phyloP scores from a whole-genome alignment of 2,113 vertebrate species.

The Ciconia stormi region DNA sequence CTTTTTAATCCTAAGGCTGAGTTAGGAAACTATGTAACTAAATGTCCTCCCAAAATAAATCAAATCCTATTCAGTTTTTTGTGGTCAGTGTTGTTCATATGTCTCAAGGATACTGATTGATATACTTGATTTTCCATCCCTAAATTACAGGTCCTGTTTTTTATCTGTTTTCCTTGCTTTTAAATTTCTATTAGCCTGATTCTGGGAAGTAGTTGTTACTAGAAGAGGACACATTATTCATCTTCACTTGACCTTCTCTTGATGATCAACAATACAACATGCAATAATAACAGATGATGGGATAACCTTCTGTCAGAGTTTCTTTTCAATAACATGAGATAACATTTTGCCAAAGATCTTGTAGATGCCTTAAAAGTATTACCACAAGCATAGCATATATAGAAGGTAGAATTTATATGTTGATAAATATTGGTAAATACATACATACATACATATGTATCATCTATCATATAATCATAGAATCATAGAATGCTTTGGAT shows the following conservation, averaged over 20 bases:
- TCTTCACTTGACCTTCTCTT: neutral
- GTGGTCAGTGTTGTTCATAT: neutral
- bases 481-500: too few species aligned
- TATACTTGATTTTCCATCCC: neutral
- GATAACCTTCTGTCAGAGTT: neutral
- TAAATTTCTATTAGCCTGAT: neutral
- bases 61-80: neutral
- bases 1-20: neutral
- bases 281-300: neutral
- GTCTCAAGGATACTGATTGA: neutral
- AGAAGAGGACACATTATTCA: neutral
- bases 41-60: neutral
- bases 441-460: neutral
- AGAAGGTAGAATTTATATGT: neutral
- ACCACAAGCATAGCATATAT: neutral
- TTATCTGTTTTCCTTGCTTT: neutral
- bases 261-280: neutral
- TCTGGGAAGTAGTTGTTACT: neutral
- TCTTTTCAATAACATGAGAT: neutral
- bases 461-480: too few species aligned
- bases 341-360: neutral
- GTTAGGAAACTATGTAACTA: neutral
- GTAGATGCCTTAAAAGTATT: neutral
- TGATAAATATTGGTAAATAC: neutral
- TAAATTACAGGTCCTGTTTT: neutral